A percentile compares a stretch with the other conserved stretches of the same genome.
These are phyloP conservation scores for Pseudomyrmex pallidus DNA, from an alignment of 1,140 invertebrate genomes.

Conservation along the genomic window DNA sequence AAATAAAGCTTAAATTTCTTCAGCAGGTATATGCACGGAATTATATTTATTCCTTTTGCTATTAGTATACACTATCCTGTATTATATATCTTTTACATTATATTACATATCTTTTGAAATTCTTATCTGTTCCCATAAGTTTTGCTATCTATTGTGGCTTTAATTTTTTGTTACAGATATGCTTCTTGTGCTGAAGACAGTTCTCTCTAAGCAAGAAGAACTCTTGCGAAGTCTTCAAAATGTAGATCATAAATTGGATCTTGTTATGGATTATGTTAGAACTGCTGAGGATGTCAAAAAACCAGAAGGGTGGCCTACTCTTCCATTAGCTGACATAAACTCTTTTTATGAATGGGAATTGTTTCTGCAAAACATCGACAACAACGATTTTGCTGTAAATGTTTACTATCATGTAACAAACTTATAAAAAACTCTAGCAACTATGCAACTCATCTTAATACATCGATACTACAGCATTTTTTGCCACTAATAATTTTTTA, in stretches of 20 bases:
- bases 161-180: constrained; percentile 16
- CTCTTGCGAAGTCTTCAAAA: neutral
- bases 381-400: constrained; percentile 12
- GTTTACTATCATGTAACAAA: neutral
- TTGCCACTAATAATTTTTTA: neutral
- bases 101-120: neutral
- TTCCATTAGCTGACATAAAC: neutral
- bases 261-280: neutral
- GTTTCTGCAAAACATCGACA: neutral
- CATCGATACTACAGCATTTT: neutral
- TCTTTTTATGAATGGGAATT: constrained; percentile 1
- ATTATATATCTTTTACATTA: too few relatives aligned
- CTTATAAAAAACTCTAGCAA: neutral
- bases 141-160: neutral
- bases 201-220: constrained; percentile 6
- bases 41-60: neutral
- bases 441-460: neutral
- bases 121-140: neutral
- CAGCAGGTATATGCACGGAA: neutral
- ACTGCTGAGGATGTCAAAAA: constrained; percentile 4
- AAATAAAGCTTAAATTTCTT: neutral
- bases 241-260: constrained; percentile 5
- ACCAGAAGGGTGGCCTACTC: constrained; percentile 10
- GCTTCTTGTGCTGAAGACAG: neutral
- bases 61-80: too few relatives aligned